These are phyloP conservation scores for Lycaena phlaeas DNA, from an alignment of 2,888 invertebrate genomes.

Conservation along the genomic window DNA sequence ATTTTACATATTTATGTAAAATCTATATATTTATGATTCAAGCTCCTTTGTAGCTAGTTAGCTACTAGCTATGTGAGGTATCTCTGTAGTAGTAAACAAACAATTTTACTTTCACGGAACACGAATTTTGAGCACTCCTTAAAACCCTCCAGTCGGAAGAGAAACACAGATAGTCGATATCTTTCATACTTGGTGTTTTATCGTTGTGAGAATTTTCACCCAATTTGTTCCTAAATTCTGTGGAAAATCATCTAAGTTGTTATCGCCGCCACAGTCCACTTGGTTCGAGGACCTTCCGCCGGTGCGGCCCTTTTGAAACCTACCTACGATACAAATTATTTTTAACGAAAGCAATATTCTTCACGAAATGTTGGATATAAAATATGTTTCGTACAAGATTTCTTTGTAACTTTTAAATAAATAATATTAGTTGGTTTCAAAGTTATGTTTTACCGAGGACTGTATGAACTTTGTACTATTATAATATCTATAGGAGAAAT, in stretches of 20 bases:
- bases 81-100: no score
- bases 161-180: no score
- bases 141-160: no score
- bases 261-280: conserved; percentile 11
- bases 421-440: neutral
- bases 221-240: conserved; percentile 10
- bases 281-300: neutral
- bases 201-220: neutral
- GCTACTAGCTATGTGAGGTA: no score
- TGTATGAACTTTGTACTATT: no score
- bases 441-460: neutral
- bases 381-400: neutral
- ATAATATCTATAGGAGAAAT: no score
- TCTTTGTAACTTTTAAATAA: neutral
- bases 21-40: no score
- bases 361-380: neutral
- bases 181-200: conserved; percentile 5
- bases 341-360: neutral
- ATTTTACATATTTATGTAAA: no score
- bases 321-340: neutral
- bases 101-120: no score
- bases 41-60: no score
- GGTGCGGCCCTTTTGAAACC: neutral
- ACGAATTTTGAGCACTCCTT: no score
- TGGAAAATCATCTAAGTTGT: conserved; percentile 11